Evolutionary conservation across 2,113 vertebrate species (phyloP).

Genomic region (Leiothrix lutea): DNA sequence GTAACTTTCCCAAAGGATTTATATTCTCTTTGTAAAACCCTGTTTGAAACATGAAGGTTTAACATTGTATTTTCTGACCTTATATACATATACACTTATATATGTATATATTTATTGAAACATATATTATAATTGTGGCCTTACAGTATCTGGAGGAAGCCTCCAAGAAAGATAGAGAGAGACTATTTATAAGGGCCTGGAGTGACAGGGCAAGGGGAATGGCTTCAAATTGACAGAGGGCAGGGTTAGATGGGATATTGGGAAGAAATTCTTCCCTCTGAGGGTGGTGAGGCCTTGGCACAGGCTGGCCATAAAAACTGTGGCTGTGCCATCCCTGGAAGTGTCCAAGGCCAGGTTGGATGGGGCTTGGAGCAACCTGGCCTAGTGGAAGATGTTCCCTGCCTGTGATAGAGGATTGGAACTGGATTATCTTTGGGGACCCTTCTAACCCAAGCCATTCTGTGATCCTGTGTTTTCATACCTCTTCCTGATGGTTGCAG

Average conservation of each 20-base stretch:
- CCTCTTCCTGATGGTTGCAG: not conserved
- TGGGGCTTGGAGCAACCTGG: not conserved
- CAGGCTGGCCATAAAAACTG: not conserved
- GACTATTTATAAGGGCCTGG: not conserved
- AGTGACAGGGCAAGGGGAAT: not conserved
- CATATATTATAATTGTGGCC: not conserved
- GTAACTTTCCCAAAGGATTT: slow-evolving; percentile 28
- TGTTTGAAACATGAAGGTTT: not conserved
- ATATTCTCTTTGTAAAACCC: not conserved
- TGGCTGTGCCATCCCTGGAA: not conserved
- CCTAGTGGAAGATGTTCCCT: not conserved
- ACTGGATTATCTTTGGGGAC: not conserved
- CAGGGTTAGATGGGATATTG: not conserved
- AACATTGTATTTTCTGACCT: not conserved
- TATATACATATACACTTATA: not conserved
- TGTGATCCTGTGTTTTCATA: not conserved
- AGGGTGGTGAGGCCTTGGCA: not conserved
- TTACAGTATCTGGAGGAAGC: not conserved
- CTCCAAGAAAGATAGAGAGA: not conserved
- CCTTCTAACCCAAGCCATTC: not conserved
- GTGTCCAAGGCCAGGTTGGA: not conserved
- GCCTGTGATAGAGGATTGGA: not conserved
- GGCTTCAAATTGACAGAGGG: not conserved
- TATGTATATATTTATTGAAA: not conserved
- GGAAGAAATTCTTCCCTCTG: not conserved